Conservation (phyloP, 2,888 invertebrate species). For the Hydroisotoma schaefferi region DNA sequence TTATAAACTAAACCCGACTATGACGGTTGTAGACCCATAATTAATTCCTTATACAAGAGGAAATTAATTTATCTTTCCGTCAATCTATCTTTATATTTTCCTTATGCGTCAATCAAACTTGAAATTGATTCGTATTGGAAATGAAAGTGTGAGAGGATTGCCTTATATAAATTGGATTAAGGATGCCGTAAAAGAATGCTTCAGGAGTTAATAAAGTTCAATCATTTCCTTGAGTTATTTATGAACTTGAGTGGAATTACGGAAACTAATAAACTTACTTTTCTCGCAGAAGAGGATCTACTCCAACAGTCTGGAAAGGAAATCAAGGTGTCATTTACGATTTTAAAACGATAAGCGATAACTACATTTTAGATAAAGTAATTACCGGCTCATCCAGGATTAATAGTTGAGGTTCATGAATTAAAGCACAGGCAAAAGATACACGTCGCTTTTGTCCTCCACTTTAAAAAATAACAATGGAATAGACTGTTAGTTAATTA, state of each 20-base stretch:
- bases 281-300: slow-evolving; percentile 30
- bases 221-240: too few relatives aligned
- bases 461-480: slow-evolving; percentile 45
- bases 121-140: too few relatives aligned
- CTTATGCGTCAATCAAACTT: too few relatives aligned
- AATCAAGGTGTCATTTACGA: slow-evolving; percentile 1
- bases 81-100: too few relatives aligned
- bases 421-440: slow-evolving; percentile 53
- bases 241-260: not conserved
- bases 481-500: not conserved
- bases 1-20: too few relatives aligned
- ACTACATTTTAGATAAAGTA: slow-evolving; percentile 1
- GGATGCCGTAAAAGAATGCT: too few relatives aligned
- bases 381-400: slow-evolving; percentile 77
- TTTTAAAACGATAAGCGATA: not conserved
- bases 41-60: too few relatives aligned
- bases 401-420: slow-evolving; percentile 56
- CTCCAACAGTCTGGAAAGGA: slow-evolving; percentile 26
- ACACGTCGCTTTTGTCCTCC: slow-evolving; percentile 54
- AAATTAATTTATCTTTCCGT: too few relatives aligned
- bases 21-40: too few relatives aligned
- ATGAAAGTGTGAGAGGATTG: too few relatives aligned
- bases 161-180: too few relatives aligned
- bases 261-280: slow-evolving; percentile 20
- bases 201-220: too few relatives aligned